Evolutionary conservation across 2,113 vertebrate genomes (phyloP), one percentile per base, ranked within the genome.

Genomic region (Natator depressus): DNA sequence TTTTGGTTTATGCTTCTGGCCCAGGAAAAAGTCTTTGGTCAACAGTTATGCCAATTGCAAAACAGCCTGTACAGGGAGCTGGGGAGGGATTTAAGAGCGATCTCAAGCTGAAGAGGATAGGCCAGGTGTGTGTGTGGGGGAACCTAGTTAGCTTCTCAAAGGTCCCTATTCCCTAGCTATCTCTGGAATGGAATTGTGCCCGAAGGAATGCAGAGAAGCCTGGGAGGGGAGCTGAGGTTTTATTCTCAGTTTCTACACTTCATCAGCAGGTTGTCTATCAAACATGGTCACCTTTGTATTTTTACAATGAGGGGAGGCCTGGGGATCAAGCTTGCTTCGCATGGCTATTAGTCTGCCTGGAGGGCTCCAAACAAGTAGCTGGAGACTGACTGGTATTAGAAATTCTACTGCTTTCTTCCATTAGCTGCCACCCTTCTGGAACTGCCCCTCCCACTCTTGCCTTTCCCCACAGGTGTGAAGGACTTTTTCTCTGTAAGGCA

Each of bases 11-110:
- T 95, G 97, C 98, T 98, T 98, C 97, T 89, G 87, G 95, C 91
- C 95, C 80, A 94, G 97, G 97, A 96, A 97, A 72, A 97, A 94
- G 96, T 97, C 98, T 97, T 97, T 96, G 98, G 98, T 97, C 96
- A 95, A 95, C 42, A 82, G 75, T 84, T 81, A 96, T 96, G 97
- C 93, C 96, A 42, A 89, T 88, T 92, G 81, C 84, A 92, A 92
- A 89, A 76, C 57, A 17, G 82, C 31, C 62, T 82, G 80, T 35
- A 42, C 65, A 85, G 2, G 31, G 79, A 1, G 6, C 86, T 2
- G 4, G 49, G 6, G 29, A 87, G 85, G 31, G 80, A 83, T 92
- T 88, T 84, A 84, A 79, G 83, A 35, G 57, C 38, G 38, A 69
- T 83, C 69, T 57, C 80, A 55, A 46, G 55, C 47, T 31, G 79